Percentiles rank a stretch among this genome's conserved stretches.
Conservation (phyloP, 2,113 vertebrate genomes). For the Gyps fulvus region DNA sequence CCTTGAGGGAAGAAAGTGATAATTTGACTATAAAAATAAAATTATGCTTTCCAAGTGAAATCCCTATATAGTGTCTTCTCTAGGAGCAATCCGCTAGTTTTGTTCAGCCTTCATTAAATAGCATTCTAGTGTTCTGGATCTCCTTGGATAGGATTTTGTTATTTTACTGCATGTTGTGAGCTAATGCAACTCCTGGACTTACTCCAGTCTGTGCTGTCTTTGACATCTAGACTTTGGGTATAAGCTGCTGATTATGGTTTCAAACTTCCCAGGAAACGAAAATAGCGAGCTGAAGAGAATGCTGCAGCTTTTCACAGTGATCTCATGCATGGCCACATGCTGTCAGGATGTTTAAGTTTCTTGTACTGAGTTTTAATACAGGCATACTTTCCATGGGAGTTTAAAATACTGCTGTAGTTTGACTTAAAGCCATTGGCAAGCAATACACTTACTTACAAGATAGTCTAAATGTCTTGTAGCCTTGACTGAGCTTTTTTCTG, state of each 20-base stretch:
- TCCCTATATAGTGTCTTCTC: not conserved
- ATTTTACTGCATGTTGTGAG: not conserved
- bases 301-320: conserved; percentile 34
- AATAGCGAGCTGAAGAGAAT: conserved; percentile 30
- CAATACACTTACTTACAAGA: not conserved
- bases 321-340: conserved; percentile 29
- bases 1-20: not conserved
- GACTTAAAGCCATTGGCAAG: conserved; percentile 11
- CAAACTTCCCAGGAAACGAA: conserved; percentile 6
- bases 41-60: conserved; percentile 19
- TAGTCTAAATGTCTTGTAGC: not conserved
- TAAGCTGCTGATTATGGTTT: conserved; percentile 32
- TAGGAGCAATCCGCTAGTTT: not conserved
- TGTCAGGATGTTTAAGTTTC: conserved; percentile 46
- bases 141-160: conserved; percentile 20
- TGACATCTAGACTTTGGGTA: conserved; percentile 1
- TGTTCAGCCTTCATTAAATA: not conserved
- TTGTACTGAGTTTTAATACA: conserved; percentile 29
- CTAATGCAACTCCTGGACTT: conserved; percentile 42
- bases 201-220: conserved; percentile 28
- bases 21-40: conserved; percentile 36
- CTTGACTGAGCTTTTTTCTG: not conserved
- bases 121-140: not conserved
- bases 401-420: conserved; percentile 34
- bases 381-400: conserved; percentile 30